phyloP scores from a whole-genome alignment of 2,888 invertebrate species.

The Tetranychus piercei region DNA sequence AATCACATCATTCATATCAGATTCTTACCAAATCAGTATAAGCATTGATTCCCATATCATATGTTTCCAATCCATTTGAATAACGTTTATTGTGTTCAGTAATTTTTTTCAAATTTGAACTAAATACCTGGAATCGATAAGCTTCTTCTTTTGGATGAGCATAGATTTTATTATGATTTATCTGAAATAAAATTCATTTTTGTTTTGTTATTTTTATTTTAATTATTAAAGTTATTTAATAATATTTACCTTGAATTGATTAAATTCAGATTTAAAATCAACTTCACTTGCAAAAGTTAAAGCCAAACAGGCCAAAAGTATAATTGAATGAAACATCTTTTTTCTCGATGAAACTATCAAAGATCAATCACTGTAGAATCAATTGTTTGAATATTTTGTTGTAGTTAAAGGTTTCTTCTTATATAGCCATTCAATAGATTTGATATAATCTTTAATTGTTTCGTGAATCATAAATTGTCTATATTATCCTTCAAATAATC shows the following conservation, averaged over 20 bases:
- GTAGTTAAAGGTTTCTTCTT: too few relatives aligned
- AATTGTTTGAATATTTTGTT: too few relatives aligned
- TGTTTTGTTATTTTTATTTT: background rate
- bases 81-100: constrained; percentile 8
- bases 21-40: background rate
- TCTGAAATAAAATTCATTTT: background rate
- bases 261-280: background rate
- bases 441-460: too few relatives aligned
- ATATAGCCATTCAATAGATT: too few relatives aligned
- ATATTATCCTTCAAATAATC: too few relatives aligned
- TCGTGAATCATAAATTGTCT: too few relatives aligned
- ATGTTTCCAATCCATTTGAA: constrained; percentile 4
- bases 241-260: background rate
- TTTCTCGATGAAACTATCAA: background rate
- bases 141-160: constrained; percentile 11
- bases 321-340: background rate
- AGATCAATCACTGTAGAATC: background rate
- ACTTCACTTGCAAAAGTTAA: background rate
- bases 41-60: constrained; percentile 16
- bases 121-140: constrained; percentile 14
- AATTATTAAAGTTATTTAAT: background rate
- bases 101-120: constrained; percentile 12
- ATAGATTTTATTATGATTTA: constrained; percentile 29
- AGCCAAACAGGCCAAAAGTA: background rate
- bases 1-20: too few relatives aligned